Percentiles rank a stretch among this genome's conserved stretches.
phyloP scores from a whole-genome alignment of 2,888 invertebrate genomes.

The Meandrusa payeni region DNA sequence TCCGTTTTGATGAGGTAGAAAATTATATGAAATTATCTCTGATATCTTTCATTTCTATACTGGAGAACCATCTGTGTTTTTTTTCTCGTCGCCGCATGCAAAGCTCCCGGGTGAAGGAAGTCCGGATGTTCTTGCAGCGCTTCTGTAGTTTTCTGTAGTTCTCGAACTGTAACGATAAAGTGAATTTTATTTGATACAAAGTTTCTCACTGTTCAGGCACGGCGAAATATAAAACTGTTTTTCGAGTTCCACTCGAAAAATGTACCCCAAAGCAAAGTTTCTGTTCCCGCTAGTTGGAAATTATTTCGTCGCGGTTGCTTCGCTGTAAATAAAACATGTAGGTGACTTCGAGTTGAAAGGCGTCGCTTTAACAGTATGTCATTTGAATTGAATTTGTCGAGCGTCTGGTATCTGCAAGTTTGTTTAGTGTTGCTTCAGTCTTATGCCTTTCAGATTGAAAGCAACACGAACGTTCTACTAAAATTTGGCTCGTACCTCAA shows the following conservation, averaged over 20 bases:
- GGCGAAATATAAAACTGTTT: slow-evolving; percentile 14
- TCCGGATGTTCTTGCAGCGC: slow-evolving; percentile 56
- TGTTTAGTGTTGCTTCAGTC: neutral
- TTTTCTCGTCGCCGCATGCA: slow-evolving; percentile 42
- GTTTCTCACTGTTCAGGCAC: slow-evolving; percentile 11
- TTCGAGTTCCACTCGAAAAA: slow-evolving; percentile 19
- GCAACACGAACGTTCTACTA: no score
- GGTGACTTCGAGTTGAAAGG: neutral
- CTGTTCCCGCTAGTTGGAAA: slow-evolving; percentile 8
- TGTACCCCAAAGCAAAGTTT: slow-evolving; percentile 11
- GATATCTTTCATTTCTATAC: neutral
- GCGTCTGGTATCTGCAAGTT: neutral
- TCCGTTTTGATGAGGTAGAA: neutral
- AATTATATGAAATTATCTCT: slow-evolving; percentile 3
- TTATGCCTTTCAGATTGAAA: no score
- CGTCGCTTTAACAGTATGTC: slow-evolving; percentile 2
- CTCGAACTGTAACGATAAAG: slow-evolving; percentile 40
- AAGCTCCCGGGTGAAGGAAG: slow-evolving; percentile 54
- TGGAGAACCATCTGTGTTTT: neutral
- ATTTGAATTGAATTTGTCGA: slow-evolving; percentile 8
- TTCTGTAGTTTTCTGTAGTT: slow-evolving; percentile 50
- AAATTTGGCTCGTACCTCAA: no score
- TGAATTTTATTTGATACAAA: slow-evolving; percentile 23
- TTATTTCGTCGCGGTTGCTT: slow-evolving; percentile 11
- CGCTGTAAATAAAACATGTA: slow-evolving; percentile 9